phyloP scores from a whole-genome alignment of 1,140 invertebrate genomes.

The Brachionus rubens region DNA sequence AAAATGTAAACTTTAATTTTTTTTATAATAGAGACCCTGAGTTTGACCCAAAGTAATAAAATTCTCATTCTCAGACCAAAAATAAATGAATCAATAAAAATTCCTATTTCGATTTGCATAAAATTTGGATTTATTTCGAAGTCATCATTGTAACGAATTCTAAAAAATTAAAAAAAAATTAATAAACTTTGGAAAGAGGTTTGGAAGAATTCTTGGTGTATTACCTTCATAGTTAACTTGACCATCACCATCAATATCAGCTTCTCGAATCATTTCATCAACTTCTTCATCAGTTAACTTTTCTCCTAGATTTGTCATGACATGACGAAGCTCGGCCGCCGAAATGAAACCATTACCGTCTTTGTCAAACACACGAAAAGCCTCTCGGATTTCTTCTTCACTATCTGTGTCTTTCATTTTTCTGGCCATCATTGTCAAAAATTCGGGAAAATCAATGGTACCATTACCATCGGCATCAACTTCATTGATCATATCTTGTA shows the following conservation, averaged over 20 bases:
- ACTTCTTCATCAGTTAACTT: slow-evolving; percentile 83
- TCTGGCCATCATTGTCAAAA: slow-evolving; percentile 96
- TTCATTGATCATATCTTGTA: slow-evolving; percentile 99
- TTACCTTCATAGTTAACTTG: too few relatives aligned
- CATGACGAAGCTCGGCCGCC: slow-evolving; percentile 86
- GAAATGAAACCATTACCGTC: too few relatives aligned
- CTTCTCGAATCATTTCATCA: slow-evolving; percentile 87
- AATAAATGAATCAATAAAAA: slow-evolving; percentile 34
- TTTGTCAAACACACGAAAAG: slow-evolving; percentile 75
- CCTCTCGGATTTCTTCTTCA: slow-evolving; percentile 73
- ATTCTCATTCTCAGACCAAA: not conserved
- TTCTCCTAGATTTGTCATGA: slow-evolving; percentile 91
- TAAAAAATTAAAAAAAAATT: not conserved
- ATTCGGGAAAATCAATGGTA: slow-evolving; percentile 95
- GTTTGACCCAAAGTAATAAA: slow-evolving; percentile 24
- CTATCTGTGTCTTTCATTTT: slow-evolving; percentile 98
- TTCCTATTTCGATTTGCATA: not conserved
- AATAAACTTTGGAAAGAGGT: too few relatives aligned
- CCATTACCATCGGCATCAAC: slow-evolving; percentile 98
- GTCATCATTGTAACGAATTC: slow-evolving; percentile 99
- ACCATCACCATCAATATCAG: slow-evolving; percentile 79
- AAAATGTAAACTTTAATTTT: too few relatives aligned
- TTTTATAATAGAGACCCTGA: too few relatives aligned
- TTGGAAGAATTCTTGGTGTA: too few relatives aligned
- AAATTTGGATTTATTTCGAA: slow-evolving; percentile 88